A percentile compares a stretch with the other conserved stretches of the same genome.
Conservation (phyloP, 92 coral and sea anemone genomes). For the Porites evermanni region DNA sequence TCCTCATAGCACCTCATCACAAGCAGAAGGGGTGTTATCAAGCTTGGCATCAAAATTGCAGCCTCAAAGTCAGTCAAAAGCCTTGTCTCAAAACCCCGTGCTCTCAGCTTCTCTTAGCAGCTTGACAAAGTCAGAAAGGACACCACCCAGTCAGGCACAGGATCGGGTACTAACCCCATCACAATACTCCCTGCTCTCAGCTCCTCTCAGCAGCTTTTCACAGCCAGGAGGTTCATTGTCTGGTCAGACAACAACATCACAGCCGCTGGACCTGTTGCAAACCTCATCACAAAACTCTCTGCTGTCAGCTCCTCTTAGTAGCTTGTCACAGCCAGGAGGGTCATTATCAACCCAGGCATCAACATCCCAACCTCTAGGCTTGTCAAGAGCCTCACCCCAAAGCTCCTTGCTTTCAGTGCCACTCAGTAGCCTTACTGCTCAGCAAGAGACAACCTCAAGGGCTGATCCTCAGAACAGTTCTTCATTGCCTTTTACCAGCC, state of each 20-base stretch:
- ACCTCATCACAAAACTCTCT: neutral
- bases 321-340: neutral
- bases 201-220: constrained; percentile 31
- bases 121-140: neutral
- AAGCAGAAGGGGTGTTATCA: neutral
- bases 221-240: neutral
- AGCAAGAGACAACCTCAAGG: neutral
- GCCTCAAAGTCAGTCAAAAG: neutral
- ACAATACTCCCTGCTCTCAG: constrained; percentile 14
- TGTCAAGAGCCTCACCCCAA: neutral
- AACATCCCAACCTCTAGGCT: neutral
- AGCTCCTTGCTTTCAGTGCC: constrained; percentile 18
- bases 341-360: neutral
- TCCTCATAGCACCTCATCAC: constrained; percentile 2
- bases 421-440: constrained; percentile 35
- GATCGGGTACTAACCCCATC: neutral
- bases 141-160: neutral
- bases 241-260: neutral
- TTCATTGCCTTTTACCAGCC: constrained; percentile 24
- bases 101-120: constrained; percentile 18
- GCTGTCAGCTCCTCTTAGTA: constrained; percentile 15
- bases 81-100: neutral
- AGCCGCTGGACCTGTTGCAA: neutral
- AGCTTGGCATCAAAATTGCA: neutral
- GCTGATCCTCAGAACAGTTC: neutral